These are phyloP conservation scores for Magallana nippona DNA, from an alignment of 2,888 invertebrate species.

Conservation along the genomic window DNA sequence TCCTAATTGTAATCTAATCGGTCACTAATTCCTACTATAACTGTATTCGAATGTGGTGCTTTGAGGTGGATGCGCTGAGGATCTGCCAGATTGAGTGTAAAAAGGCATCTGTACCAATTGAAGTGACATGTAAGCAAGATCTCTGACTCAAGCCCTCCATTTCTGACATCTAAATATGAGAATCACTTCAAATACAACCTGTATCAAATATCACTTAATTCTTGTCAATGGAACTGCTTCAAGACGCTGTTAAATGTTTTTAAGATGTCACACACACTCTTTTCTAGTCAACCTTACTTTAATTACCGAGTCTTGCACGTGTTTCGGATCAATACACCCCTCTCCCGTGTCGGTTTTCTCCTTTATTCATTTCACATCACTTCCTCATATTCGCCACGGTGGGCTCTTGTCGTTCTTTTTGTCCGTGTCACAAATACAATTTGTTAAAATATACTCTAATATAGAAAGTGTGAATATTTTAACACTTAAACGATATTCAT, in stretches of 20 bases:
- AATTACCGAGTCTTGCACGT: constrained; percentile 18
- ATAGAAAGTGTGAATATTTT: constrained; percentile 3
- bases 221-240: constrained; percentile 17
- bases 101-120: neutral
- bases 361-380: neutral
- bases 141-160: neutral
- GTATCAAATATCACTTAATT: constrained; percentile 29
- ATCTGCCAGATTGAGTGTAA: neutral
- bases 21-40: no score
- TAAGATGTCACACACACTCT: constrained; percentile 28
- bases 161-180: constrained; percentile 2
- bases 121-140: neutral
- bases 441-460: neutral
- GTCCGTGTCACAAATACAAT: constrained; percentile 13
- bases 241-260: constrained; percentile 12
- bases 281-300: neutral
- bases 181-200: constrained; percentile 18
- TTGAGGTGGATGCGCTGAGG: no score
- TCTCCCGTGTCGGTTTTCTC: constrained; percentile 30
- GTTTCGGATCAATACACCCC: constrained; percentile 13
- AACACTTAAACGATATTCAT: constrained; percentile 15
- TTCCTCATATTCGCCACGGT: neutral
- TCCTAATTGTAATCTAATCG: no score
- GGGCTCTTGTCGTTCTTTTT: neutral
- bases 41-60: no score